These are phyloP conservation scores for Gibbula magus DNA, from an alignment of 2,888 invertebrate genomes.

Conservation along the genomic window DNA sequence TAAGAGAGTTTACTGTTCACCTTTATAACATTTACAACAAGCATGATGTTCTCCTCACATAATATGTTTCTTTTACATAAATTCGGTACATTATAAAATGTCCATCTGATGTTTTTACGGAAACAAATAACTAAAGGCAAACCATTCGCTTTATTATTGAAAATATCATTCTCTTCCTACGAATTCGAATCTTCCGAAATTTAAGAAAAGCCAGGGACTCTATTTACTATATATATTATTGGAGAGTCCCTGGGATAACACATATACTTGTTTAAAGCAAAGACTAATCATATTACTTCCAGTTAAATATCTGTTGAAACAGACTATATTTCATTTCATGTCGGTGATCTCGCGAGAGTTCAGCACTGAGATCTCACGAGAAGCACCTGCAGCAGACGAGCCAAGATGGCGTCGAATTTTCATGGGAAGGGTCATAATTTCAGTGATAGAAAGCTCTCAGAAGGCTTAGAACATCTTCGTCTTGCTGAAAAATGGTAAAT, in stretches of 20 bases:
- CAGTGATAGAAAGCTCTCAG: constrained; percentile 63
- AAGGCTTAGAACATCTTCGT: constrained; percentile 65
- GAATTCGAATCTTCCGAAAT: too few species aligned
- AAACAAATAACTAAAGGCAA: too few species aligned
- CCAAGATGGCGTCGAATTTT: constrained; percentile 40
- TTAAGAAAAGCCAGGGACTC: too few species aligned
- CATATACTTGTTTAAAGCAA: background rate
- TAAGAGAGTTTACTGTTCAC: too few species aligned
- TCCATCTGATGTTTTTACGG: too few species aligned
- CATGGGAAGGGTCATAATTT: constrained; percentile 19
- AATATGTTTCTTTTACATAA: too few species aligned
- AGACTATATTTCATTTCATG: background rate
- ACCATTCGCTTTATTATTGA: too few species aligned
- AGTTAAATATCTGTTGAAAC: background rate
- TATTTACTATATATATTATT: too few species aligned
- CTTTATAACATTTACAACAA: too few species aligned
- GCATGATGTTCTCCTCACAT: too few species aligned
- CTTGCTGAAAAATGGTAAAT: constrained; percentile 71
- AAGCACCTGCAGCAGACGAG: constrained; percentile 33
- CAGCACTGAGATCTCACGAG: constrained; percentile 15
- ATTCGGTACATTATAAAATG: too few species aligned
- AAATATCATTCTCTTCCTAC: too few species aligned
- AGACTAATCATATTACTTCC: background rate
- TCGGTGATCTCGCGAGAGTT: background rate
- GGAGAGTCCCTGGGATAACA: background rate